A percentile compares a stretch with the other conserved stretches of the same genome.
Evolutionary conservation across 2,797 vertebrate genomes (phyloP).

Genomic region (Echeneis naucrates): DNA sequence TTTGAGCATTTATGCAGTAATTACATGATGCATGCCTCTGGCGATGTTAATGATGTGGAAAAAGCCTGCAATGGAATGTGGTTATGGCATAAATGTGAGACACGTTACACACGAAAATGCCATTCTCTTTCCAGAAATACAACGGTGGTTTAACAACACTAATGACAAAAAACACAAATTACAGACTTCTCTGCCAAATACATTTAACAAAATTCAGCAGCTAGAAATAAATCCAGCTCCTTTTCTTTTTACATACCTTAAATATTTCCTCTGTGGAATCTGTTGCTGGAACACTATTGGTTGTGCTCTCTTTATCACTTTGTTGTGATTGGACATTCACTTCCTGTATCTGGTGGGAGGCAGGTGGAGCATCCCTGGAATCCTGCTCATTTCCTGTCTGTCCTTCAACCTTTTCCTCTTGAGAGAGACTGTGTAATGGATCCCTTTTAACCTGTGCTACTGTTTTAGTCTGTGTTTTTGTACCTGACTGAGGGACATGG

Average conservation of each 20-base stretch:
- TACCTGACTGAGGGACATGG: constrained; percentile 48
- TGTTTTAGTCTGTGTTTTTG: constrained; percentile 50
- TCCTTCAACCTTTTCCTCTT: constrained; percentile 67
- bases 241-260: constrained; percentile 78
- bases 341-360: constrained; percentile 67
- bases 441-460: constrained; percentile 55
- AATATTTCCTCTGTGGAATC: constrained; percentile 83
- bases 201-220: constrained; percentile 11
- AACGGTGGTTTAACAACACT: constrained; percentile 24
- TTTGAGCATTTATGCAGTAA: constrained; percentile 61
- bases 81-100: constrained; percentile 57
- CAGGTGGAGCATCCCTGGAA: constrained; percentile 78
- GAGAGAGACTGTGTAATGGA: constrained; percentile 57
- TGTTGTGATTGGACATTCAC: constrained; percentile 73
- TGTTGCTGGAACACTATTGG: constrained; percentile 69
- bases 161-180: too few species aligned
- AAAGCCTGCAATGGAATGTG: constrained; percentile 72
- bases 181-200: constrained; percentile 14
- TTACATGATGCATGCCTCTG: constrained; percentile 72
- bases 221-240: constrained; percentile 13
- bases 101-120: constrained; percentile 34
- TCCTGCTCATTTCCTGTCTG: constrained; percentile 80
- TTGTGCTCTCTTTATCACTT: constrained; percentile 74
- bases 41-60: constrained; percentile 72
- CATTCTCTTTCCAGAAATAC: constrained; percentile 7